A percentile compares a stretch with the other conserved stretches of the same genome.
These are phyloP conservation scores for Pardosa pseudoannulata DNA, from an alignment of 2,888 invertebrate genomes.

Conservation along the genomic window DNA sequence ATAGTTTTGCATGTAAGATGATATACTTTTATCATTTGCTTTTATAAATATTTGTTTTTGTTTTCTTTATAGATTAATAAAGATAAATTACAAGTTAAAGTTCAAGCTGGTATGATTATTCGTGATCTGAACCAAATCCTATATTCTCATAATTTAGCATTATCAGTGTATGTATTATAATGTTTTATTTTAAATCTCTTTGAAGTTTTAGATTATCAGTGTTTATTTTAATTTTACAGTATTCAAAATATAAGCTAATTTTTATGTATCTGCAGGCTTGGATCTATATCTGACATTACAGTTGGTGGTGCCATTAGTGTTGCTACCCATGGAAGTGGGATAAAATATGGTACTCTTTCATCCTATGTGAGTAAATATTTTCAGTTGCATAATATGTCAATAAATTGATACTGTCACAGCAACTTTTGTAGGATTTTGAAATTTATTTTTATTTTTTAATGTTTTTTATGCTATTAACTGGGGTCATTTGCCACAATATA, in stretches of 20 bases:
- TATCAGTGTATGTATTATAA: conserved; percentile 76
- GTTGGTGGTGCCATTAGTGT: conserved; percentile 77
- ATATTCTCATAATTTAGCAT: conserved; percentile 75
- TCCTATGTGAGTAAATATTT: conserved; percentile 75
- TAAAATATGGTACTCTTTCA: conserved; percentile 75
- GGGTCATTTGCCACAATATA: no score
- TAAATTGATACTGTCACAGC: no score
- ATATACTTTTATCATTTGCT: no score
- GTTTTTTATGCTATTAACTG: no score
- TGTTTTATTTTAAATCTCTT: no score
- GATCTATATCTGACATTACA: conserved; percentile 76
- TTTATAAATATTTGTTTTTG: no score
- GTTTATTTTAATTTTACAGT: no score
- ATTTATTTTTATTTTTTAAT: no score
- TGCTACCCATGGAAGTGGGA: conserved; percentile 77
- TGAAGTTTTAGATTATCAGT: no score
- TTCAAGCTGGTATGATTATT: conserved; percentile 76
- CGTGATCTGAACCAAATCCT: conserved; percentile 75
- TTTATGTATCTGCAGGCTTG: conserved; percentile 75
- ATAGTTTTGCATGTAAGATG: no score
- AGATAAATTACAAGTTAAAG: conserved; percentile 75
- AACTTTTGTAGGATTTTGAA: no score
- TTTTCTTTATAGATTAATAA: conserved; percentile 75
- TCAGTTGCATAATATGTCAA: no score
- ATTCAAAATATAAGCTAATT: neutral